Evolutionary conservation across 2,888 invertebrate species (phyloP), one percentile per base, ranked within the genome.

Genomic region (Eueremaeus valkanovi): DNA sequence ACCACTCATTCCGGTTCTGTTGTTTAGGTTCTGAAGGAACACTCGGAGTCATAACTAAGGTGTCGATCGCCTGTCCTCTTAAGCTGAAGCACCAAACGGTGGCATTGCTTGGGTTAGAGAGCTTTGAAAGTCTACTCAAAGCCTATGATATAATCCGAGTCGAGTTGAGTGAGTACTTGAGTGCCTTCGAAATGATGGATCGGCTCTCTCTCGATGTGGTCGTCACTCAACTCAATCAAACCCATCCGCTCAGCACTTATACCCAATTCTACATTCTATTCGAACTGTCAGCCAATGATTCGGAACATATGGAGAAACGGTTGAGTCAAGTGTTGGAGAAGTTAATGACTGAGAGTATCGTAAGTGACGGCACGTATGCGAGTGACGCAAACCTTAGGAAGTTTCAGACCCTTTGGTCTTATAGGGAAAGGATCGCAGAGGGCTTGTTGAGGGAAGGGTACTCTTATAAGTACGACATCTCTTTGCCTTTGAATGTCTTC

Each of bases 141-240:
- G 88, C 92, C 0, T 92, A 90, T 82, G 86, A 87, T 79, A 85
- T 88, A 78, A 92, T 95, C 0, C 92, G 90, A 83, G 84, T 83
- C 0, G 87, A 89, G 31, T 85, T 96, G 16, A 92, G 91, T 0
- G 97, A 98, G 85, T 92, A 95, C 78, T 84, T 99, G 55, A 96
- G 97, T 5, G 94, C 97, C 0, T 97, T 93, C 85, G 99, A 99
- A 86, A 88, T 98, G 87, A 90, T 98, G 77, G 98, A 99, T 84
- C 86, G 86, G 16, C 84, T 84, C 58, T 88, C 93, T 0, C 86
- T 97, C 81, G 87, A 87, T n/a, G 86, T 88, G 49, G 88, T 89
- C 0, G 86, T 87, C 0, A 83, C 85, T 61, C 88, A 90, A 81
- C 86, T 89, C 73, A 86, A 87, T 13, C 79, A 90, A 45, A 86